Evolutionary conservation across 1,140 invertebrate species (phyloP).

Genomic region (Galleria mellonella): DNA sequence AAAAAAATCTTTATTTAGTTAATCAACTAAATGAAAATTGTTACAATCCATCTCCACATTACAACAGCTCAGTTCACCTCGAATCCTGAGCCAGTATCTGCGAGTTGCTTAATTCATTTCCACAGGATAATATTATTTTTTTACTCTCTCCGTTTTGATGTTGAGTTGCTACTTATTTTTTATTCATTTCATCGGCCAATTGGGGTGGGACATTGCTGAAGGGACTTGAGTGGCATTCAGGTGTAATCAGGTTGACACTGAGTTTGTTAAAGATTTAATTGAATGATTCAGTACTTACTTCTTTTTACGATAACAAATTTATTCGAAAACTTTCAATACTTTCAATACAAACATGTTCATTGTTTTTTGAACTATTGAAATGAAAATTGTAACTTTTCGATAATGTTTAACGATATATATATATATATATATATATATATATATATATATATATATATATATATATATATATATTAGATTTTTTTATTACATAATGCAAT

Average conservation of each 20-base stretch:
- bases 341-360: neutral
- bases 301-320: conserved; percentile 1
- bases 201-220: conserved; percentile 49
- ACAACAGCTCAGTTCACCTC: conserved; percentile 13
- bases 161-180: conserved; percentile 64
- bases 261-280: conserved; percentile 4
- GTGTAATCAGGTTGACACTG: conserved; percentile 44
- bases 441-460: too few species aligned
- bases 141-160: conserved; percentile 59
- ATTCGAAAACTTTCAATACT: neutral
- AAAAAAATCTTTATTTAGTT: too few species aligned
- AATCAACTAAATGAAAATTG: too few species aligned
- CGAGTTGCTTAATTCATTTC: conserved; percentile 71
- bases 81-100: conserved; percentile 50
- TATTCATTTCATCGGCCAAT: conserved; percentile 60
- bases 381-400: neutral
- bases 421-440: too few species aligned
- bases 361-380: too few species aligned
- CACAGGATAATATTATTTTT: conserved; percentile 74
- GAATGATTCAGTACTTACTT: neutral
- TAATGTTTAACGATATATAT: too few species aligned
- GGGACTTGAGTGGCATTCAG: conserved; percentile 42
- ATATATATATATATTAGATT: too few species aligned
- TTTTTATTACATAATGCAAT: too few species aligned
- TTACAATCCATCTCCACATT: conserved; percentile 25